Percentiles rank a stretch among this genome's conserved stretches.
Evolutionary conservation across 92 coral and sea anemone species (phyloP).

Genomic region (Galaxea fascicularis): DNA sequence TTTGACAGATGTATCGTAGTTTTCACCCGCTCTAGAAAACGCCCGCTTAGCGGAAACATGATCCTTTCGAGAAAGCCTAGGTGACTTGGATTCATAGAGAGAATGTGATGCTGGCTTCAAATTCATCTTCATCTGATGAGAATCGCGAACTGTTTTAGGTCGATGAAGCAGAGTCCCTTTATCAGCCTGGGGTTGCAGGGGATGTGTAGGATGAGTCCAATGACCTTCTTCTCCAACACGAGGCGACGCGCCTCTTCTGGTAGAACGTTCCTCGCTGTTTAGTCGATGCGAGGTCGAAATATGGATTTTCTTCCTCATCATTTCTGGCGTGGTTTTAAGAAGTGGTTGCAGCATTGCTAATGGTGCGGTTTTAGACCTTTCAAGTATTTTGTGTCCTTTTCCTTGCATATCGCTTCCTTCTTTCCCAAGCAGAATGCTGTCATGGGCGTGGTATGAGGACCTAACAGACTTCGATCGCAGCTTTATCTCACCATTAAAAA

Average conservation of each 20-base stretch:
- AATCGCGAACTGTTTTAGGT: neutral
- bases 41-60: neutral
- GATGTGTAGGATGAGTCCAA: neutral
- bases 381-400: conserved; percentile 65
- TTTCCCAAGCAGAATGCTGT: neutral
- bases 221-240: neutral
- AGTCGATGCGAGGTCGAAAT: conserved; percentile 35
- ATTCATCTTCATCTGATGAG: neutral
- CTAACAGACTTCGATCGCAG: neutral
- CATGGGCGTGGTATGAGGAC: neutral
- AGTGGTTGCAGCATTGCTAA: conserved; percentile 67
- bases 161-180: neutral
- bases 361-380: conserved; percentile 81
- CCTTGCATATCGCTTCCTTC: neutral
- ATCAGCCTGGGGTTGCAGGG: neutral
- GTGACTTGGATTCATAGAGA: neutral
- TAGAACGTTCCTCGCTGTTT: neutral
- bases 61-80: neutral
- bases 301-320: conserved; percentile 56
- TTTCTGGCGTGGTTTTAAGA: conserved; percentile 60
- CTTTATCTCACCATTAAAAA: neutral
- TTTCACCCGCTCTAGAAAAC: neutral
- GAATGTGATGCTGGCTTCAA: neutral
- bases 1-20: neutral
- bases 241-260: neutral